Evolutionary conservation across 1,140 invertebrate genomes (phyloP).

Genomic region (Antheraea mylitta): DNA sequence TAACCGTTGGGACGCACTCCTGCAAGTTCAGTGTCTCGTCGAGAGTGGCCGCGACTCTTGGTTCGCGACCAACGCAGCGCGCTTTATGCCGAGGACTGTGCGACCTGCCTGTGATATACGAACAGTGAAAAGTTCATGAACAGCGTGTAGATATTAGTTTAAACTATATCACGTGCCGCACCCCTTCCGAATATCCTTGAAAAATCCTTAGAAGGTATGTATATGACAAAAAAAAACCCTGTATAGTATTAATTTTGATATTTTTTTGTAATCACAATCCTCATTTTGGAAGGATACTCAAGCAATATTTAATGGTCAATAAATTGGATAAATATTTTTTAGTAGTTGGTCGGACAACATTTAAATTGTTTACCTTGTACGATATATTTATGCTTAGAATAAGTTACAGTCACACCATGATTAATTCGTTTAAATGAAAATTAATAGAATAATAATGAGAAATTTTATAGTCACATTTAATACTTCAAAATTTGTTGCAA

Average conservation of each 20-base stretch:
- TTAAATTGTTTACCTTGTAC: too few species aligned
- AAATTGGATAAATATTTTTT: too few species aligned
- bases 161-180: conserved; percentile 62
- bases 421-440: too few species aligned
- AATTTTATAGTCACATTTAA: too few species aligned
- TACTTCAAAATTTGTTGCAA: too few species aligned
- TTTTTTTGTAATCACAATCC: too few species aligned
- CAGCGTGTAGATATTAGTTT: conserved; percentile 72
- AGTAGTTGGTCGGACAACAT: too few species aligned
- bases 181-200: conserved; percentile 22
- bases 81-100: conserved; percentile 65
- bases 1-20: conserved; percentile 77
- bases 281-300: too few species aligned
- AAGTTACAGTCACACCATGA: too few species aligned
- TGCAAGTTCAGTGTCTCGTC: conserved; percentile 79
- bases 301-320: too few species aligned
- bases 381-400: too few species aligned
- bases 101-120: conserved; percentile 65
- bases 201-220: conserved; percentile 40
- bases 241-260: not conserved
- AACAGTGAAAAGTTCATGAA: conserved; percentile 77
- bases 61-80: conserved; percentile 56
- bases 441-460: too few species aligned
- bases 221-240: not conserved
- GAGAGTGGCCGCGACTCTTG: conserved; percentile 74